These are phyloP conservation scores for Bombyx huttoni DNA, from an alignment of 2,888 invertebrate species.

Conservation along the genomic window DNA sequence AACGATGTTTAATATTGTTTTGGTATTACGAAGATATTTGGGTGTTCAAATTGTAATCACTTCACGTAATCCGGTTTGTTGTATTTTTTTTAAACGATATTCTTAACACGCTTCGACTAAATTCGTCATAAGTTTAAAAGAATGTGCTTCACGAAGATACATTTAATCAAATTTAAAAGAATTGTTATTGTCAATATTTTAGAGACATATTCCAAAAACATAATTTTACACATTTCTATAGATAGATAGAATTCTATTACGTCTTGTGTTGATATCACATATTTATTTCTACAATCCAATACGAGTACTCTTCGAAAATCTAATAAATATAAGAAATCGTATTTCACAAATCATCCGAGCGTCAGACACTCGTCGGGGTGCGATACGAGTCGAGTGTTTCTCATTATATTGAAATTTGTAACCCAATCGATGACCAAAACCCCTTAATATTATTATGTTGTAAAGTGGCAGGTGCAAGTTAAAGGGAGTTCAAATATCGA, in stretches of 20 bases:
- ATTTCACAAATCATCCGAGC: not conserved
- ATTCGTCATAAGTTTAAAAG: too few species aligned
- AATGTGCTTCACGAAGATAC: too few species aligned
- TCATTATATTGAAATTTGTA: not conserved
- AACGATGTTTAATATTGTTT: not conserved
- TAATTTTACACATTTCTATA: too few species aligned
- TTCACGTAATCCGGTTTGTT: not conserved
- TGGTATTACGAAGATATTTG: not conserved
- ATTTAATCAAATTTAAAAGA: too few species aligned
- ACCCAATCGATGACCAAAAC: not conserved
- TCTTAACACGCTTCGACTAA: too few species aligned
- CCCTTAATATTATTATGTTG: not conserved
- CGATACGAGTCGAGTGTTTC: not conserved
- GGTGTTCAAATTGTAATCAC: not conserved
- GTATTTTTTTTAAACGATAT: too few species aligned
- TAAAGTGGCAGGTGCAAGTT: slow-evolving; percentile 2
- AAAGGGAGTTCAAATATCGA: slow-evolving; percentile 16
- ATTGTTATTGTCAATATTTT: too few species aligned
- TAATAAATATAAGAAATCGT: not conserved
- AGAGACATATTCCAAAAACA: too few species aligned
- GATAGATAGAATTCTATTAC: too few species aligned
- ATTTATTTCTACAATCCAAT: too few species aligned
- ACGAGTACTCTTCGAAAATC: not conserved
- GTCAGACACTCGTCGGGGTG: not conserved
- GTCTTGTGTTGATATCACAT: too few species aligned